A percentile compares a stretch with the other conserved stretches of the same genome.
These are phyloP conservation scores for Propithecus coquereli DNA, from an alignment of 2,113 vertebrate species.

Conservation along the genomic window DNA sequence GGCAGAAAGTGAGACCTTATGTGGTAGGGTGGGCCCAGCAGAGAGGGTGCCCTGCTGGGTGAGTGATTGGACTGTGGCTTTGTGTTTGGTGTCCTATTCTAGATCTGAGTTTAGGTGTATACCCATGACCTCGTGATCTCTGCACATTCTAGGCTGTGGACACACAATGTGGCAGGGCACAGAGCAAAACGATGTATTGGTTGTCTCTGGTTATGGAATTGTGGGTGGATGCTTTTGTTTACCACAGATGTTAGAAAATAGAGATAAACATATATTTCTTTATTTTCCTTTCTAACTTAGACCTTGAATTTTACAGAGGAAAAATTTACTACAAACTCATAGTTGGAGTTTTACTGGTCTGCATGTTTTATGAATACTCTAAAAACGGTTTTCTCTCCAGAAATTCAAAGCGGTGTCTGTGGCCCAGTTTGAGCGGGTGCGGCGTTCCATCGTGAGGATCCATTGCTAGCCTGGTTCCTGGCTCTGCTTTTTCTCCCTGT, in stretches of 20 bases:
- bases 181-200: not conserved
- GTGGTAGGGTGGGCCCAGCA: not conserved
- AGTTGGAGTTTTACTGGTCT: not conserved
- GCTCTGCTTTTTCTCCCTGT: not conserved
- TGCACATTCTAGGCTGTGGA: not conserved
- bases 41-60: not conserved
- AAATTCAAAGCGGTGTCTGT: not conserved
- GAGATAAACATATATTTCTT: not conserved
- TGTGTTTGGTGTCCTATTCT: not conserved
- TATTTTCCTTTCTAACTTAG: not conserved
- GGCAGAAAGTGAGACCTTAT: not conserved
- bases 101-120: not conserved
- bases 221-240: not conserved
- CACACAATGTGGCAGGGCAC: not conserved
- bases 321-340: not conserved
- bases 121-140: not conserved
- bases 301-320: slow-evolving; percentile 2
- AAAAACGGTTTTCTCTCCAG: not conserved
- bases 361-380: not conserved
- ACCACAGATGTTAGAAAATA: not conserved
- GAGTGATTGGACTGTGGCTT: not conserved
- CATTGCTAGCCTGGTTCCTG: not conserved
- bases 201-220: not conserved
- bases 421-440: not conserved
- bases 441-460: not conserved